A percentile compares a stretch with the other conserved stretches of the same genome.
Conservation (phyloP, 2,797 vertebrate species). For the Thamnophis elegans region DNA sequence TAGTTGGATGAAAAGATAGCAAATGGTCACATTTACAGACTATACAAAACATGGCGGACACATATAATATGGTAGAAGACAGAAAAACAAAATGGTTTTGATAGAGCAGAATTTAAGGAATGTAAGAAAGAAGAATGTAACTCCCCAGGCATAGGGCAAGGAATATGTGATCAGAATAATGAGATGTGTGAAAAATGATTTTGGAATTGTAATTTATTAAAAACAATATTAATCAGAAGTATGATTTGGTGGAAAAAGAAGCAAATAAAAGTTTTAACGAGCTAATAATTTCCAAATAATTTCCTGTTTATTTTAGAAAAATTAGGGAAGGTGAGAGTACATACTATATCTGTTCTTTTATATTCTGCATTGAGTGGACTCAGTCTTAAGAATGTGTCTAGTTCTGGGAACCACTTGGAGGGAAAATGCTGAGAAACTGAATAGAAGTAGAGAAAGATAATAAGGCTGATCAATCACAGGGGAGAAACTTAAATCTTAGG, state of each 20-base stretch:
- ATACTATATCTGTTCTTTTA: neutral
- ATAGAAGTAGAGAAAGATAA: neutral
- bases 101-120: neutral
- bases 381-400: neutral
- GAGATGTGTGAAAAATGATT: neutral
- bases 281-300: neutral
- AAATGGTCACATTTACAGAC: neutral
- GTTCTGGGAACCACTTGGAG: neutral
- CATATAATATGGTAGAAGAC: neutral
- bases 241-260: neutral
- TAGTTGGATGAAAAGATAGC: neutral
- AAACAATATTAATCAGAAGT: neutral
- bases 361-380: neutral
- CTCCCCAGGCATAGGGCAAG: neutral
- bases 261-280: neutral
- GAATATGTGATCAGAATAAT: neutral
- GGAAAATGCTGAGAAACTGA: neutral
- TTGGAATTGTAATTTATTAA: neutral
- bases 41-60: neutral
- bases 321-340: neutral
- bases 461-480: neutral
- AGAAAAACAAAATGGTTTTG: neutral
- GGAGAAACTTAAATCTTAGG: neutral
- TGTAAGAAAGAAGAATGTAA: neutral
- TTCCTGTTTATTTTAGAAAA: neutral